phyloP scores from a whole-genome alignment of 2,113 vertebrate genomes.

The Thunnus maccoyii region DNA sequence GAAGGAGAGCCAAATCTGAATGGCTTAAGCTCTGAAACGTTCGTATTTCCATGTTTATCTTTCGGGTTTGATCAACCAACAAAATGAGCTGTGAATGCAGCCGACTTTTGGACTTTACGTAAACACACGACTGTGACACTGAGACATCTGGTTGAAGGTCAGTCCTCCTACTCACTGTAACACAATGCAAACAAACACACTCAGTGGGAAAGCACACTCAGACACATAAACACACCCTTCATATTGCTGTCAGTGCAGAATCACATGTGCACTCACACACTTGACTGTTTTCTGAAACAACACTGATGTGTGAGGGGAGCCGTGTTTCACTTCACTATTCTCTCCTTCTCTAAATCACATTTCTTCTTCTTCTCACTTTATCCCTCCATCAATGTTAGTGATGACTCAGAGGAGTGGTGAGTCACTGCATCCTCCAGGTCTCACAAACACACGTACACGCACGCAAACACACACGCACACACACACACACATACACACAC shows the following conservation, averaged over 20 bases:
- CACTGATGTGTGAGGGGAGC: conserved; percentile 24
- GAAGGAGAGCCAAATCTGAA: too few relatives aligned
- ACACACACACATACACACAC: conserved; percentile 25
- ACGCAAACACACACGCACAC: conserved; percentile 18
- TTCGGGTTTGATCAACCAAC: too few relatives aligned
- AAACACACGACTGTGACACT: conserved; percentile 18
- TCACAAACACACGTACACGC: conserved; percentile 14
- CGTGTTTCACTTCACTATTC: not conserved
- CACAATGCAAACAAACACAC: conserved; percentile 48
- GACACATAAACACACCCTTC: conserved; percentile 48
- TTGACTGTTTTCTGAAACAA: conserved; percentile 42
- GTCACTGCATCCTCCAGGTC: conserved; percentile 57
- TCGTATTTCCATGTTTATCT: too few relatives aligned
- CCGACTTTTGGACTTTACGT: conserved; percentile 28
- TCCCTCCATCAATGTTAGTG: conserved; percentile 19
- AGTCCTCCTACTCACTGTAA: conserved; percentile 33
- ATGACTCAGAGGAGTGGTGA: conserved; percentile 69
- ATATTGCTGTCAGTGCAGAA: conserved; percentile 17
- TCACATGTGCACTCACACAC: conserved; percentile 28
- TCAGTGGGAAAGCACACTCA: conserved; percentile 40
- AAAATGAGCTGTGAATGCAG: not conserved
- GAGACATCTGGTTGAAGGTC: conserved; percentile 57
- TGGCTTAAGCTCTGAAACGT: too few relatives aligned
- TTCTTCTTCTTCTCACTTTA: not conserved
- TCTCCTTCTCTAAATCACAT: conserved; percentile 10